A percentile compares a stretch with the other conserved stretches of the same genome.
Conservation (phyloP, 2,888 invertebrate genomes). For the Deilephila porcellus region DNA sequence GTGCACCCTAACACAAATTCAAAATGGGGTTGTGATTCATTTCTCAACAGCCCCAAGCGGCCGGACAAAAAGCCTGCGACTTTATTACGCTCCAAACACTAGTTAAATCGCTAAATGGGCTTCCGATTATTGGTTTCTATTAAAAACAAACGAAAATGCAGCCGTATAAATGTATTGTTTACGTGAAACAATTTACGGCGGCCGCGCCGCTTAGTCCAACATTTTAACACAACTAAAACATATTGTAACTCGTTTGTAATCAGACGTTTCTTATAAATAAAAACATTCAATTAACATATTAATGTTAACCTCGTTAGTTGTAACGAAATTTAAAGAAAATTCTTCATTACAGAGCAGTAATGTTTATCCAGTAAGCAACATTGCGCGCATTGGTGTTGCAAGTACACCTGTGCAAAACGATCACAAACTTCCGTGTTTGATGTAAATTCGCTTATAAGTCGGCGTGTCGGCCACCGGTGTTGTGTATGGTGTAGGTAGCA, state of each 20-base stretch:
- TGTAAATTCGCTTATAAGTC: constrained; percentile 69
- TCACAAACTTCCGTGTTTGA: constrained; percentile 72
- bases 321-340: neutral
- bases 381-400: constrained; percentile 33
- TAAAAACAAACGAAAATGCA: constrained; percentile 23
- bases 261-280: constrained; percentile 22
- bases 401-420: constrained; percentile 59
- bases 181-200: constrained; percentile 14
- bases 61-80: constrained; percentile 67
- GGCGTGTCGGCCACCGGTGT: constrained; percentile 39
- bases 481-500: constrained; percentile 61
- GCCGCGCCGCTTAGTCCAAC: constrained; percentile 8
- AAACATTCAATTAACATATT: constrained; percentile 17
- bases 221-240: constrained; percentile 22
- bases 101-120: constrained; percentile 20
- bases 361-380: neutral
- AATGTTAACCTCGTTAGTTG: neutral
- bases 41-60: constrained; percentile 76
- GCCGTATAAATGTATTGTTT: constrained; percentile 21
- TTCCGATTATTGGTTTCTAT: constrained; percentile 24
- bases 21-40: constrained; percentile 84
- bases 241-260: constrained; percentile 23
- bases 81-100: constrained; percentile 55
- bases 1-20: constrained; percentile 73
- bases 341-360: constrained; percentile 18